Conservation (phyloP, 1,140 invertebrate genomes). For the Chironomus striatipennis region DNA sequence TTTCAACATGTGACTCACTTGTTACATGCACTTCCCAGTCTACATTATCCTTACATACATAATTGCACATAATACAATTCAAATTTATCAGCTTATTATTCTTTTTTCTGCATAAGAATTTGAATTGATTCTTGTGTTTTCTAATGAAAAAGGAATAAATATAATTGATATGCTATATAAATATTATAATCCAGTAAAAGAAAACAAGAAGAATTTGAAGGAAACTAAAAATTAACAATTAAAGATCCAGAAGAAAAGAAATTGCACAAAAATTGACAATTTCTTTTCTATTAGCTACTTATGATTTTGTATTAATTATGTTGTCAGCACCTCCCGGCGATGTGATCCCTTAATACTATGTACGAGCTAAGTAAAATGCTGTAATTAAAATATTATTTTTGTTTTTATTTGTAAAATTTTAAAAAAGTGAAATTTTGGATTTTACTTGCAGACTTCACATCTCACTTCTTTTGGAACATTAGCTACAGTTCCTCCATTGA, state of each 20-base stretch:
- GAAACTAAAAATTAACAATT: not conserved
- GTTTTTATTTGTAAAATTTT: not conserved
- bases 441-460: not conserved
- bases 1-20: not conserved
- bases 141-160: not conserved
- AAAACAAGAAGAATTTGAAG: not conserved
- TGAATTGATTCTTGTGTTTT: slow-evolving; percentile 3
- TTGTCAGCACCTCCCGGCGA: not conserved
- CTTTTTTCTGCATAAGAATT: not conserved
- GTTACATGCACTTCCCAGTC: not conserved
- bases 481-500: not conserved
- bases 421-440: not conserved
- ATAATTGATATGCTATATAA: not conserved
- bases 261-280: not conserved
- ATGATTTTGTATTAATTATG: not conserved
- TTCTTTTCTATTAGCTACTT: not conserved
- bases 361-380: not conserved
- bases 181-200: not conserved
- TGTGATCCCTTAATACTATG: not conserved
- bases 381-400: not conserved
- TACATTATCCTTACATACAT: not conserved
- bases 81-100: not conserved
- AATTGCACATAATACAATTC: not conserved
- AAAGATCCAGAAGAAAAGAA: not conserved
- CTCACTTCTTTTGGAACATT: not conserved